Evolutionary conservation across 2,113 vertebrate genomes (phyloP).

Genomic region (Otis tarda): DNA sequence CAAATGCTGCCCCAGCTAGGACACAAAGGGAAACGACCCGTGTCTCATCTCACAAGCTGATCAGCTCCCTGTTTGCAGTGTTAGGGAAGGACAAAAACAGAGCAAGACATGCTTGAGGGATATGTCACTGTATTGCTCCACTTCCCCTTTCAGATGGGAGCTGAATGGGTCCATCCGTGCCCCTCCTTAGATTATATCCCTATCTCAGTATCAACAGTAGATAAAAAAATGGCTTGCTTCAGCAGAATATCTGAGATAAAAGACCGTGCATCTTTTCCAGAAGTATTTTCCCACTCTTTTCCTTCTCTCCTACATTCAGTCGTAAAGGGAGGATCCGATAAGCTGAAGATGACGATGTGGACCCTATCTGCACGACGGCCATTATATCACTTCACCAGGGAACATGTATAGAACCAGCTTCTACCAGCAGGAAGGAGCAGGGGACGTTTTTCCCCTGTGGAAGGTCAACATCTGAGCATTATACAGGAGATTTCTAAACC

Average conservation of each 20-base stretch:
- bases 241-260: neutral
- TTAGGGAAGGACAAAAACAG: neutral
- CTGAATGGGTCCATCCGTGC: neutral
- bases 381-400: neutral
- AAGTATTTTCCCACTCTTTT: neutral
- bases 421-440: neutral
- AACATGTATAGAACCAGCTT: neutral
- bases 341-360: neutral
- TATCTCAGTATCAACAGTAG: neutral
- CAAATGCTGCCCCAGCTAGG: neutral
- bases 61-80: neutral
- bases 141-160: neutral
- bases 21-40: rapidly evolving
- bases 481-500: neutral
- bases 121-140: rapidly evolving
- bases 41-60: neutral
- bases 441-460: neutral
- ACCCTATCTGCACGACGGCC: neutral
- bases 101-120: rapidly evolving
- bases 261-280: neutral
- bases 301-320: neutral
- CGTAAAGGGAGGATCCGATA: neutral
- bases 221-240: neutral
- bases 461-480: neutral
- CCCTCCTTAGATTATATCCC: neutral